Evolutionary conservation across 2,888 invertebrate species (phyloP).

Genomic region (Fragum sueziense): DNA sequence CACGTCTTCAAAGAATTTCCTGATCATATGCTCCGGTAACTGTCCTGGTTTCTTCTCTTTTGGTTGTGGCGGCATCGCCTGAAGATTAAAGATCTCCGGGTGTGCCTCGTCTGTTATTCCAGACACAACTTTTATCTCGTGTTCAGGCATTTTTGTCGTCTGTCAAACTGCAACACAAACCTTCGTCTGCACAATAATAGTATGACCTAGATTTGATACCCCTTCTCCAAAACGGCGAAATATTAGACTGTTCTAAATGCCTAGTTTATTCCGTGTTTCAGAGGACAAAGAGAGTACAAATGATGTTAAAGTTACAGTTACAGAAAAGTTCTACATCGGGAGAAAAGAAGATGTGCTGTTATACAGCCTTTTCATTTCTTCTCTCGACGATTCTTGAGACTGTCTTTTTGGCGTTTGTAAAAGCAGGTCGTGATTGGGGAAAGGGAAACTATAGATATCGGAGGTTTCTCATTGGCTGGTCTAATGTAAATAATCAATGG

Average conservation of each 20-base stretch:
- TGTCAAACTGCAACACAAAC: neutral
- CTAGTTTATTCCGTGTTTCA: neutral
- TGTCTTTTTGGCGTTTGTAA: too few relatives aligned
- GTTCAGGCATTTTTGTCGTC: neutral
- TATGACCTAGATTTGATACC: neutral
- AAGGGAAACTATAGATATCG: too few relatives aligned
- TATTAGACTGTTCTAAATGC: neutral
- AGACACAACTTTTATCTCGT: conserved; percentile 23
- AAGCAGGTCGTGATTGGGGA: too few relatives aligned
- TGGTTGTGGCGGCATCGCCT: conserved; percentile 63
- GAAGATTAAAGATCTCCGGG: conserved; percentile 61
- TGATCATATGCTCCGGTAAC: conserved; percentile 64
- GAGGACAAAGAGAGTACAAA: neutral
- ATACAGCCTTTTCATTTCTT: too few relatives aligned
- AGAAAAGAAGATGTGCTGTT: neutral
- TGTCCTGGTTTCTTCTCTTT: conserved; percentile 61
- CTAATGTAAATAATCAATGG: too few relatives aligned
- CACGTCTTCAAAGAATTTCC: conserved; percentile 72
- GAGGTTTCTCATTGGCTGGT: too few relatives aligned
- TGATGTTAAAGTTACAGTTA: neutral
- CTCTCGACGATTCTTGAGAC: too few relatives aligned
- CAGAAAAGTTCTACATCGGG: neutral
- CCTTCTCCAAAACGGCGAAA: neutral
- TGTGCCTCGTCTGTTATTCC: conserved; percentile 60
- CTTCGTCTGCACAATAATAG: neutral